Base-by-base conservation (phyloP, 2,113 vertebrate species). In the Edolisoma coerulescens region DNA sequence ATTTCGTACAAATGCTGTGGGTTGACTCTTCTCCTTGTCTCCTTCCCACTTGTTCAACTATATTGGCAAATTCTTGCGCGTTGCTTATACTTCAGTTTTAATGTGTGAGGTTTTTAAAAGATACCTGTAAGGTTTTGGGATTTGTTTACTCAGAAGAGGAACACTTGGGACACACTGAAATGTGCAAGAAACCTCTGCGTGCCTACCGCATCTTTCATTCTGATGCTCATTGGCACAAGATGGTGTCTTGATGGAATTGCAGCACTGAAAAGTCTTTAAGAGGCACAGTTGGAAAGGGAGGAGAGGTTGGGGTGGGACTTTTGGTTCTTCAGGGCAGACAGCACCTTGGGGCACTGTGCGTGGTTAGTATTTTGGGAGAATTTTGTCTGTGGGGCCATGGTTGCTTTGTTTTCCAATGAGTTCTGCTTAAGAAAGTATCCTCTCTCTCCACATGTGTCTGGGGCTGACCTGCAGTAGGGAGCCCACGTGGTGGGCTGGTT, bases 141-240 rank as follows among this genome's bases (percentile, higher is more conserved):
- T 84, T 42, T 42, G 19, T 47, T 77, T 41, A 28, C 39, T 84
- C 47, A 15, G 41, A 70, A 71, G 28, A 87, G 37, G 32, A 90
- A 11, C 0, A 0, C 77, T 19, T 60, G 44, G 39, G 69, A 57
- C 39, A 32, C 0, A 3, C 4, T 22, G 16, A 90, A 54, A 11
- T 21, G 32, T 37, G 27, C 23, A 24, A 56, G 64, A 87, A 74
- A 35, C 32, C 33, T 70, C 64, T 87, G 69, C 52, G 64, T 78
- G 24, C 47, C 39, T 54, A 3, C 11, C 1, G 3, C 6, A 0
- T 8, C 33, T 50, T 42, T 69, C 23, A 10, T 60, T 81, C 59
- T 33, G 13, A 33, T 49, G 33, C 18, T 89, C 22, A 3, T 44
- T 45, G n/a, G 77, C 49, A 22, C 37, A 28, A 61, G 28, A 24